Evolutionary conservation across 2,797 vertebrate genomes (phyloP).

Genomic region (Salmo trutta): DNA sequence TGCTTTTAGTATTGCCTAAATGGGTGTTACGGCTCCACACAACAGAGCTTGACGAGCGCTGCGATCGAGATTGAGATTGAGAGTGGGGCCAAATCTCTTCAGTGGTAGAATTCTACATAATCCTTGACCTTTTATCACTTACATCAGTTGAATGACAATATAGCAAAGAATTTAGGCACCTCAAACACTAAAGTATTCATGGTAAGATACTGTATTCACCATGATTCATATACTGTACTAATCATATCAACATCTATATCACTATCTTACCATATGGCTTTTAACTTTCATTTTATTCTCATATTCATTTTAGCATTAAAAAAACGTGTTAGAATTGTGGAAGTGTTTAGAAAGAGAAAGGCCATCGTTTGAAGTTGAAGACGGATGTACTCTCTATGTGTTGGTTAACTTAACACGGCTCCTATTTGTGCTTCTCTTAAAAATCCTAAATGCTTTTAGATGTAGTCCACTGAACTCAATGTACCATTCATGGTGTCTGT

Average conservation of each 20-base stretch:
- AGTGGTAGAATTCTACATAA: conserved; percentile 1
- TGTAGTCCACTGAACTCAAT: conserved; percentile 31
- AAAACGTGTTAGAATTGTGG: conserved; percentile 38
- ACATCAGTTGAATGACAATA: conserved; percentile 6
- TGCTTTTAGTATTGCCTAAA: conserved; percentile 53
- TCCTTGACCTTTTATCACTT: conserved; percentile 2
- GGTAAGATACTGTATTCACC: neutral
- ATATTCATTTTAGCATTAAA: conserved; percentile 39
- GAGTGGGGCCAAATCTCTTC: conserved; percentile 26
- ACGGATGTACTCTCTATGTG: conserved; percentile 22
- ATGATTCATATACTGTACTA: conserved; percentile 19
- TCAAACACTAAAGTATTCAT: conserved; percentile 16
- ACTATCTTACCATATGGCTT: conserved; percentile 51
- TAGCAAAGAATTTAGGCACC: conserved; percentile 32
- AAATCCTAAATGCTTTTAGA: conserved; percentile 38
- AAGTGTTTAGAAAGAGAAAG: conserved; percentile 56
- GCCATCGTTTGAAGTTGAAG: conserved; percentile 33
- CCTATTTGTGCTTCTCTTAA: conserved; percentile 62
- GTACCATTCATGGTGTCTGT: conserved; percentile 24
- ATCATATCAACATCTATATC: conserved; percentile 47
- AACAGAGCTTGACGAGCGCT: conserved; percentile 32
- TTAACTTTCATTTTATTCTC: conserved; percentile 45
- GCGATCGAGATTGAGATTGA: neutral
- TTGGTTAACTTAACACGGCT: conserved; percentile 28
- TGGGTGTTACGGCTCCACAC: conserved; percentile 29